phyloP scores from a whole-genome alignment of 2,113 vertebrate species.

The Kryptolebias marmoratus region DNA sequence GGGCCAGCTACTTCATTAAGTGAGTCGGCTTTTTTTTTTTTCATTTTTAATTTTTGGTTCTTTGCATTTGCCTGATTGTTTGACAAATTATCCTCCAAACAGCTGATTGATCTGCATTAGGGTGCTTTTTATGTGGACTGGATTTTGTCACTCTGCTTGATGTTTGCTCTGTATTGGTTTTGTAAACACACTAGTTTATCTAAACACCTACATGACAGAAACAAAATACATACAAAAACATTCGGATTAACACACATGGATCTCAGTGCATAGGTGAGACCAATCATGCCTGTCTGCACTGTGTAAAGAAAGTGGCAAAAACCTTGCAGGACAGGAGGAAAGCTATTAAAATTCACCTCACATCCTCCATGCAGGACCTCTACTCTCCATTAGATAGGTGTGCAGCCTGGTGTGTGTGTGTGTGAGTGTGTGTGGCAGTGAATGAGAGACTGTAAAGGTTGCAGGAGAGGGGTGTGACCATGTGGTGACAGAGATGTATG shows the following conservation, averaged over 20 bases:
- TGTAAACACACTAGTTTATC: conserved; percentile 4
- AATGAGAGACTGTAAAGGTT: conserved; percentile 55
- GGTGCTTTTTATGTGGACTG: not conserved
- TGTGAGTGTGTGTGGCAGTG: conserved; percentile 41
- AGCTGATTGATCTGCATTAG: not conserved
- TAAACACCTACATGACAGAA: conserved; percentile 10
- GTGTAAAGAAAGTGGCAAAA: conserved; percentile 58
- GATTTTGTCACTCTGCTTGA: not conserved
- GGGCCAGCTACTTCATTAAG: conserved; percentile 99
- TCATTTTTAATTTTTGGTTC: conserved; percentile 17
- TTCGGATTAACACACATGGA: conserved; percentile 43
- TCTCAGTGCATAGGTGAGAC: conserved; percentile 53
- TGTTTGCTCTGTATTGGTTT: not conserved
- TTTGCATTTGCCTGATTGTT: conserved; percentile 11
- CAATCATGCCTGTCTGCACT: conserved; percentile 62
- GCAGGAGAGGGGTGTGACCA: conserved; percentile 66
- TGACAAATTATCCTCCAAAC: conserved; percentile 1
- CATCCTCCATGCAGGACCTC: conserved; percentile 78
- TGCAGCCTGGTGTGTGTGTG: conserved; percentile 43
- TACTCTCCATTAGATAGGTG: conserved; percentile 70
- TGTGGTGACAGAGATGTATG: conserved; percentile 78
- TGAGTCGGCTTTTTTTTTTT: conserved; percentile 78
- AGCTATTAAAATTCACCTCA: conserved; percentile 82
- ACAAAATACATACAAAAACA: conserved; percentile 17
- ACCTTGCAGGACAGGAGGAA: conserved; percentile 63